Evolutionary conservation across 2,113 vertebrate species (phyloP), one percentile per base, ranked within the genome.

Genomic region (Corydoras maculifer): DNA sequence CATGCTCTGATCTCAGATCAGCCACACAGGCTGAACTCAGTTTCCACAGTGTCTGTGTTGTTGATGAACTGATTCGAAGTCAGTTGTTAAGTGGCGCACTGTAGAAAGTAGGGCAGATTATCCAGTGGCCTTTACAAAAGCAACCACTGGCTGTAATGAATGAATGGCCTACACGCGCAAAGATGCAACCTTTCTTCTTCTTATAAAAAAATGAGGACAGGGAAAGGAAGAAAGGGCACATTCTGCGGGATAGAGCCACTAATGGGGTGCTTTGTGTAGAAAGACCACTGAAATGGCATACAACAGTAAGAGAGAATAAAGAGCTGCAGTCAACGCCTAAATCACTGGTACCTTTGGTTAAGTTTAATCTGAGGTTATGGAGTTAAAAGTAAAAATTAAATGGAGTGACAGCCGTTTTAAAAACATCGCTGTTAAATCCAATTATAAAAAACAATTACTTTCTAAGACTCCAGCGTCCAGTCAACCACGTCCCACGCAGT

Each of bases 31-130:
- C 51, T 3, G 13, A 10, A n/a, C 15, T 29, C 11, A 63, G 18
- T 31, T 8, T 6, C 2, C 49, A 43, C 29, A 35, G 0, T 6
- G 8, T 5, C 0, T 18, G 11, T 4, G 4, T 10, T 3, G 10
- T 54, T 72, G 5, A 18, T 53, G 48, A 18, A 32, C 64, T 67
- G 64, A 51, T 54, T 30, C 12, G 11, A 8, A 65, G 50, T 68
- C 65, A 43, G 50, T 51, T 35, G 64, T 68, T 43, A 30, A 43
- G 15, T 2, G 15, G 30, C 10, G 4, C 48, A 3, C 18, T 57
- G 5, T 32, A 30, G 57, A 73, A 68, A 73, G 65, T 67, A 62
- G 58, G 72, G 58, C 72, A 65, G 65, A 73, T 68, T 55, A 43
- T 61, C n/a, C 15, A 12, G 64, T 25, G 18, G 58, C 65, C 35